Base-by-base conservation (phyloP, 2,797 vertebrate genomes). In the Characodon lateralis region DNA sequence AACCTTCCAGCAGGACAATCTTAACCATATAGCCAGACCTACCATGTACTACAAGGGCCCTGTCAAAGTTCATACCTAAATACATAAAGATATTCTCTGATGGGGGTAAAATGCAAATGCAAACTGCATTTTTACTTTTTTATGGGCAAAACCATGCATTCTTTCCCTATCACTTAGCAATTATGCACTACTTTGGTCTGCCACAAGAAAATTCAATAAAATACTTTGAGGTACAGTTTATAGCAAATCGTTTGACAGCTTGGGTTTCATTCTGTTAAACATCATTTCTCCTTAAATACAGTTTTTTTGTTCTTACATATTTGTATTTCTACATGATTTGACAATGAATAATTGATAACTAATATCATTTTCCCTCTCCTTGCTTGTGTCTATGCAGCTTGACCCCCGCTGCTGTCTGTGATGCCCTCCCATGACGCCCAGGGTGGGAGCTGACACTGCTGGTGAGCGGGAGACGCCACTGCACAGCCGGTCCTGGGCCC, bases 371-470 rank as follows among this genome's bases (percentile, higher is more conserved):
- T 80, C 68, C 79, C 68, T 83, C 56, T 83, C 3, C 70, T 0
- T 87, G 43, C 76, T 80, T 77, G 66, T 90, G n/a, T 77, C 53
- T 31, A 0, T 14, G 1, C 88, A 94, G 93, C 78, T 88, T 84
- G 88, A 91, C 82, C 72, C 5, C 87, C 79, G 6, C 82, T 74
- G 90, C 82, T 74, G 80, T 92, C 84, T 95, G 92, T 93, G 89
- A 95, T 95, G 95, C 92, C 81, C 88, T 92, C 92, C 85, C 93
- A 95, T 95, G 94, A 95, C 89, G 92, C 90, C 91, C 87, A 66
- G 87, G 87, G 88, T 79, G 87, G 86, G 77, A 94, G 94, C 92
- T 95, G 95, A 96, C 94, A 88, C 89, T 90, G 83, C 87, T 89
- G 66, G 94, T 93, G 93, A 92, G 92, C 89, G 89, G 92, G 88